These are phyloP conservation scores for Parochlus steinenii DNA, from an alignment of 2,888 invertebrate genomes.

Conservation along the genomic window DNA sequence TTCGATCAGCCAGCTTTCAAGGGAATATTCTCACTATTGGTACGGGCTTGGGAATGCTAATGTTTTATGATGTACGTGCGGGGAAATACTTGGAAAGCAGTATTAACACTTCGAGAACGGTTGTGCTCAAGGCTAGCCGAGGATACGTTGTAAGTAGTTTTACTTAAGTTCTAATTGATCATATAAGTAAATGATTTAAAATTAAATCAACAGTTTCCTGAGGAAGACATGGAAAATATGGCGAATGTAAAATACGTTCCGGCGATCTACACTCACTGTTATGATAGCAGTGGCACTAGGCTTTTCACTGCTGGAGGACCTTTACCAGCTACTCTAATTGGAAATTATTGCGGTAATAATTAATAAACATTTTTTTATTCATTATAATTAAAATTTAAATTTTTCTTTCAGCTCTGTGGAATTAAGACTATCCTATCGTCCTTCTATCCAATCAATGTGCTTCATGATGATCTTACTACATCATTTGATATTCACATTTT, in stretches of 20 bases:
- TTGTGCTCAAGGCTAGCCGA: slow-evolving; percentile 71
- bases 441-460: too few species aligned
- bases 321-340: slow-evolving; percentile 74
- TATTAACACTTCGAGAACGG: slow-evolving; percentile 75
- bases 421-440: too few species aligned
- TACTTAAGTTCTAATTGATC: slow-evolving; percentile 12
- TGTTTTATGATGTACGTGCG: slow-evolving; percentile 87
- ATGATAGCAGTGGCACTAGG: slow-evolving; percentile 79
- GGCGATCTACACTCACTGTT: slow-evolving; percentile 93
- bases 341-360: slow-evolving; percentile 92
- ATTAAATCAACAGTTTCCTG: slow-evolving; percentile 47
- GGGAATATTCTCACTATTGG: slow-evolving; percentile 84
- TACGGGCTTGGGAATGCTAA: slow-evolving; percentile 76
- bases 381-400: too few species aligned
- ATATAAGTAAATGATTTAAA: slow-evolving; percentile 3
- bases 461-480: too few species aligned
- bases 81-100: slow-evolving; percentile 83
- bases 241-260: slow-evolving; percentile 78
- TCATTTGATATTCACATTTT: too few species aligned
- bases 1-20: slow-evolving; percentile 80
- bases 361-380: slow-evolving; percentile 37
- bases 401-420: too few species aligned
- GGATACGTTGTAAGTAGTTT: slow-evolving; percentile 63
- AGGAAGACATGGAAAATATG: slow-evolving; percentile 68
- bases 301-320: slow-evolving; percentile 93